phyloP scores from a whole-genome alignment of 2,797 vertebrate species.

The Crenuchus spilurus region DNA sequence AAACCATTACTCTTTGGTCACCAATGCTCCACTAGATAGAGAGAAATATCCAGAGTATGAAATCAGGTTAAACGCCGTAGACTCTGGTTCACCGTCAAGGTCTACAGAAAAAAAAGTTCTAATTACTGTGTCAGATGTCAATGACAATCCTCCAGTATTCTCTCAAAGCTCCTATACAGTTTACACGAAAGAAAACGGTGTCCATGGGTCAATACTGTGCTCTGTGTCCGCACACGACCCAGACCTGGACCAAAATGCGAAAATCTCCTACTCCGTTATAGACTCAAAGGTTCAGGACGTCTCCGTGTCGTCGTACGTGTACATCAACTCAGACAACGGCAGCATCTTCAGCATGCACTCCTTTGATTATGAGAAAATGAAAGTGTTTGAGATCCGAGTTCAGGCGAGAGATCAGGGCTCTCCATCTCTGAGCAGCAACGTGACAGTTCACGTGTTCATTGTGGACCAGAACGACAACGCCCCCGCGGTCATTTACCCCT shows the following conservation, averaged over 20 bases:
- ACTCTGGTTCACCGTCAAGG: conserved; percentile 70
- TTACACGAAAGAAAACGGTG: conserved; percentile 79
- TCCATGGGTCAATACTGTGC: conserved; percentile 75
- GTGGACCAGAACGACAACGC: conserved; percentile 78
- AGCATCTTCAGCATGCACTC: conserved; percentile 73
- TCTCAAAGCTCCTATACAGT: conserved; percentile 70
- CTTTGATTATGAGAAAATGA: conserved; percentile 71
- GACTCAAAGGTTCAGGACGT: conserved; percentile 71
- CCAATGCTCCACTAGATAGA: conserved; percentile 68
- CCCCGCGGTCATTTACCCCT: conserved; percentile 74
- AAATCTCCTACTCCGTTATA: conserved; percentile 74
- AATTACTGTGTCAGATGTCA: conserved; percentile 76
- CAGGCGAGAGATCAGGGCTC: conserved; percentile 67
- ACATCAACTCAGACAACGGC: conserved; percentile 76
- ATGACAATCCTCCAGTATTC: conserved; percentile 83
- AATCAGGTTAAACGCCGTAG: conserved; percentile 68
- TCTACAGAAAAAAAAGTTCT: conserved; percentile 70
- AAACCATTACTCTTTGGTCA: conserved; percentile 75
- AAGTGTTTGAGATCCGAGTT: conserved; percentile 56
- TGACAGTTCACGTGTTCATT: conserved; percentile 78
- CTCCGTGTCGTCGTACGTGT: conserved; percentile 70
- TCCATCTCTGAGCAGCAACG: conserved; percentile 73
- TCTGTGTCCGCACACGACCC: conserved; percentile 77
- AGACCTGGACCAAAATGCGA: conserved; percentile 77
- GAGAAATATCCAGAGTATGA: conserved; percentile 66